A percentile compares a stretch with the other conserved stretches of the same genome.
Conservation (phyloP, 2,797 vertebrate genomes). For the Galago senegalensis region DNA sequence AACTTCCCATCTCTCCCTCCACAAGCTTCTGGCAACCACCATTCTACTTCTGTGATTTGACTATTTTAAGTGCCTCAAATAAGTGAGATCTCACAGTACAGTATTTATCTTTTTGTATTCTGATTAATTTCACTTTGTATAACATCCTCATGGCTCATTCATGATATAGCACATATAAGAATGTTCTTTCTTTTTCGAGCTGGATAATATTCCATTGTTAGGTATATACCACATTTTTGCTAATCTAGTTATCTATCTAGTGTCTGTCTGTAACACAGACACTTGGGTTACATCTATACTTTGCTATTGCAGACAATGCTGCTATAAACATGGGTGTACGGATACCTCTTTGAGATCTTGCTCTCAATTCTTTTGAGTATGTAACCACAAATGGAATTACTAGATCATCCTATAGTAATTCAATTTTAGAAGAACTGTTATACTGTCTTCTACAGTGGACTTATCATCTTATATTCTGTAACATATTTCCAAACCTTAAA, state of each 20-base stretch:
- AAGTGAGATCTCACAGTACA: not conserved
- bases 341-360: not conserved
- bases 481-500: conserved; percentile 18
- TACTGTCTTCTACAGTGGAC: not conserved
- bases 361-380: not conserved
- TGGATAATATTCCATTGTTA: not conserved
- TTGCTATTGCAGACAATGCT: not conserved
- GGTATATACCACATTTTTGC: not conserved
- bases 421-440: not conserved
- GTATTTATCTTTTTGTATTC: not conserved
- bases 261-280: too few species aligned
- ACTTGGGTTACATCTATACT: not conserved
- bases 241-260: not conserved
- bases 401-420: not conserved
- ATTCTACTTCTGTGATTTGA: not conserved
- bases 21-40: not conserved
- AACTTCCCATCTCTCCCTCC: not conserved
- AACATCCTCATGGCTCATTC: not conserved
- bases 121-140: not conserved
- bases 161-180: not conserved
- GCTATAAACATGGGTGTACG: not conserved
- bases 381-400: not conserved
- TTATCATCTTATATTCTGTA: not conserved
- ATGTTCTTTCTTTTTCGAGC: not conserved
- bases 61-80: not conserved